These are phyloP conservation scores for Hyppa rectilinea DNA, from an alignment of 2,888 invertebrate species.

Conservation along the genomic window DNA sequence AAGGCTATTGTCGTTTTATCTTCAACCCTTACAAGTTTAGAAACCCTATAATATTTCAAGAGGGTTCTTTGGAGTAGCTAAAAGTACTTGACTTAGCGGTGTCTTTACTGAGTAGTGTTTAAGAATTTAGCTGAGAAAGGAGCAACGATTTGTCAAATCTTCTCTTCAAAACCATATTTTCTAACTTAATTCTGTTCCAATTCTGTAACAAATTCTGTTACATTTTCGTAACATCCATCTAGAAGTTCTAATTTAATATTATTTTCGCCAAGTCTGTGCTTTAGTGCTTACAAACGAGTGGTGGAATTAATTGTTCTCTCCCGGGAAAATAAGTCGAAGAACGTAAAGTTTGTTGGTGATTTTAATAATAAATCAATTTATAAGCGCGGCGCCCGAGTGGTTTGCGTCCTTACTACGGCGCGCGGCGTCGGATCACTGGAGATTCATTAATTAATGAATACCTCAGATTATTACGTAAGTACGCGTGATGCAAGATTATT, in stretches of 20 bases:
- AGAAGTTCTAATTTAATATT: slow-evolving; percentile 38
- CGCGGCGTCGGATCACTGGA: slow-evolving; percentile 27
- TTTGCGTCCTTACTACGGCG: slow-evolving; percentile 6
- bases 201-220: not conserved
- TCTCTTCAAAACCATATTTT: not conserved
- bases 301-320: slow-evolving; percentile 57
- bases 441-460: slow-evolving; percentile 64
- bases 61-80: too few species aligned
- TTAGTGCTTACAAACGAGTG: slow-evolving; percentile 45
- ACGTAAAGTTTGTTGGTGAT: slow-evolving; percentile 62
- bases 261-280: slow-evolving; percentile 54
- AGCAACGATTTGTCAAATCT: slow-evolving; percentile 9
- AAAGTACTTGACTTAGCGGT: not conserved
- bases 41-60: not conserved
- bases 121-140: not conserved
- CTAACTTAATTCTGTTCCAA: not conserved
- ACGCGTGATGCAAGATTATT: slow-evolving; percentile 29
- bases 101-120: not conserved
- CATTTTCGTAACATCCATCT: slow-evolving; percentile 23
- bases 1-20: too few species aligned
- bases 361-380: slow-evolving; percentile 74
- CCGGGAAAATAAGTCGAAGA: slow-evolving; percentile 50
- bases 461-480: slow-evolving; percentile 46
- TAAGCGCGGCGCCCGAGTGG: slow-evolving; percentile 63
- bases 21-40: not conserved